Evolutionary conservation across 1,140 invertebrate genomes (phyloP).

Genomic region (Nomia melanderi): DNA sequence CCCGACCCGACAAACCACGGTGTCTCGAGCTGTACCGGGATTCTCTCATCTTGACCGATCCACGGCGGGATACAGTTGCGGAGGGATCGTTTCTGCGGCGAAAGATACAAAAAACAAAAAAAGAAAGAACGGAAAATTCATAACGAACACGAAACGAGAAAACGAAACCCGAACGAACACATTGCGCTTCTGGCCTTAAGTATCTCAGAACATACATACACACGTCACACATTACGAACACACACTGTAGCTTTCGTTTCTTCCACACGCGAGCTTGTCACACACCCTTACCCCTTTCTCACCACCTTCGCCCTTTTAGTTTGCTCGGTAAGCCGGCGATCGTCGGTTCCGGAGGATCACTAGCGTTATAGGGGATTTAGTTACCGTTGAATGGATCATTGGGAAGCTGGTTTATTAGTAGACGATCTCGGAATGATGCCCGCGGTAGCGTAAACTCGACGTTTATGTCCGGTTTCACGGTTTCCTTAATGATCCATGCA

Average conservation of each 20-base stretch:
- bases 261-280: conserved; percentile 29
- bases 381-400: neutral
- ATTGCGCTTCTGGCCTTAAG: conserved; percentile 50
- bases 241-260: conserved; percentile 40
- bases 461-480: neutral
- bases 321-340: neutral
- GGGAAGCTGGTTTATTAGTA: too few species aligned
- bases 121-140: too few species aligned
- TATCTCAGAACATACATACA: conserved; percentile 32
- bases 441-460: too few species aligned
- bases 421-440: too few species aligned
- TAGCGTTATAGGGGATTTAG: conserved; percentile 8
- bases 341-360: neutral
- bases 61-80: conserved; percentile 48
- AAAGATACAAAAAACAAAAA: neutral
- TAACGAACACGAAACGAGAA: neutral
- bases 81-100: conserved; percentile 37
- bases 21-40: conserved; percentile 46
- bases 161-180: neutral
- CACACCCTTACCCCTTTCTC: too few species aligned
- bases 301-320: conserved; percentile 7
- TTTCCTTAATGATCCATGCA: neutral
- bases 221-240: neutral
- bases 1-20: conserved; percentile 47
- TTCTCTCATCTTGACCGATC: conserved; percentile 51